Base-by-base conservation (phyloP, 2,888 invertebrate species). In the Sycophila texana region DNA sequence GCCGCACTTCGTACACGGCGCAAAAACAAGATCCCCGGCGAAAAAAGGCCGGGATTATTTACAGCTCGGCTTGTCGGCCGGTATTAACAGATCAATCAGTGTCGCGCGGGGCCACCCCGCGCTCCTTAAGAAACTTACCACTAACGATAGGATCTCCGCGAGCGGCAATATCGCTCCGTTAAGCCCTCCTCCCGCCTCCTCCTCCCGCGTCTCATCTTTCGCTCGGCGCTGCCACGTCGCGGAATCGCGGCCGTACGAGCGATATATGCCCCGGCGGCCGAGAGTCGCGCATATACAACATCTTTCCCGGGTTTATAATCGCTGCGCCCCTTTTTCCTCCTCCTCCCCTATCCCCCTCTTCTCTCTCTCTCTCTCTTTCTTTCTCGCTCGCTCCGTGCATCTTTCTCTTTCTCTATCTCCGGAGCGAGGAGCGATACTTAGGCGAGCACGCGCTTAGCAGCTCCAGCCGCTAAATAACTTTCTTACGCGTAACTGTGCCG, bases 41-140 rank as follows among this genome's bases (percentile, higher is more conserved):
- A 12, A 16, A n/a, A 70, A 57, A 70, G 3, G n/a, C 13, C 39
- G 20, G 26, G 49, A 53, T 75, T 58, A 60, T 51, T 55, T 72
- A 58, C 58, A 20, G 39, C 20, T 14, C 22, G 53, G 18, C 51
- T 68, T 18, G 66, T 66, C 66, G 49, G 47, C 58, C 39, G 39
- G 57, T 74, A 79, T 79, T 70, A 79, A 79, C 57, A 58, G 70
- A 79, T 79, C 74, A 70, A 70, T 79, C 74, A 79, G 58, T 70
- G 74, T 70, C 74, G 72, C 60, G 63, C 39, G 30, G n/a, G 58
- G 51, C 61, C 51, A 67, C 61, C 55, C 73, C 51, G 18, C 22
- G 61, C 26, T 2, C 58, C 47, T 4, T 7, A 39, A 39, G 18
- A 26, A 53, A 68, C 51, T 63, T 63, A 26, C 47, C 63, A 68